These are phyloP conservation scores for Epinephelus fuscoguttatus DNA, from an alignment of 2,113 vertebrate genomes.

Conservation along the genomic window DNA sequence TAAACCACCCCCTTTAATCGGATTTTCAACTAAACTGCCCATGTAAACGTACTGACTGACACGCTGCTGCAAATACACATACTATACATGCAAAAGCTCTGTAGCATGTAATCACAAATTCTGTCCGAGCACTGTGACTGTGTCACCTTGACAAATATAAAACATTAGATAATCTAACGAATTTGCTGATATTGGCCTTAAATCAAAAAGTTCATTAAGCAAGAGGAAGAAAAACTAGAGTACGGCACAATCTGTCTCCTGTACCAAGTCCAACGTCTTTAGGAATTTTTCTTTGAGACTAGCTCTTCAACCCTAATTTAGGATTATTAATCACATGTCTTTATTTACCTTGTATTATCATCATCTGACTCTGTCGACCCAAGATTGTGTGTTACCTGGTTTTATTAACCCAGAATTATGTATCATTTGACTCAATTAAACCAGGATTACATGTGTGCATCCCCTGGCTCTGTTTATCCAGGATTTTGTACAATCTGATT, in stretches of 20 bases:
- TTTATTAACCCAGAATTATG: not conserved
- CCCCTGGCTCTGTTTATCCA: accelerated
- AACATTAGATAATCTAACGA: not conserved
- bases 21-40: too few relatives aligned
- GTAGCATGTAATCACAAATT: not conserved
- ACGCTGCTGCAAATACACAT: not conserved
- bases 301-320: not conserved
- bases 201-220: slow-evolving; percentile 2
- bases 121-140: not conserved
- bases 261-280: not conserved
- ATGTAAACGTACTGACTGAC: not conserved
- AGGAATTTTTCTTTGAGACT: not conserved
- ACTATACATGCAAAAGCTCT: not conserved
- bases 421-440: not conserved
- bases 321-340: too few relatives aligned
- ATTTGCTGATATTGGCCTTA: not conserved
- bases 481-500: not conserved
- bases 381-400: not conserved
- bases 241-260: not conserved
- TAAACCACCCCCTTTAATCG: too few relatives aligned
- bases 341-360: not conserved
- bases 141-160: slow-evolving; percentile 12
- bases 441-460: not conserved
- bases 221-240: not conserved
- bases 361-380: not conserved